Percentiles rank a stretch among this genome's conserved stretches.
Evolutionary conservation across 2,888 invertebrate species (phyloP).

Genomic region (Stenoptilia bipunctidactyla): DNA sequence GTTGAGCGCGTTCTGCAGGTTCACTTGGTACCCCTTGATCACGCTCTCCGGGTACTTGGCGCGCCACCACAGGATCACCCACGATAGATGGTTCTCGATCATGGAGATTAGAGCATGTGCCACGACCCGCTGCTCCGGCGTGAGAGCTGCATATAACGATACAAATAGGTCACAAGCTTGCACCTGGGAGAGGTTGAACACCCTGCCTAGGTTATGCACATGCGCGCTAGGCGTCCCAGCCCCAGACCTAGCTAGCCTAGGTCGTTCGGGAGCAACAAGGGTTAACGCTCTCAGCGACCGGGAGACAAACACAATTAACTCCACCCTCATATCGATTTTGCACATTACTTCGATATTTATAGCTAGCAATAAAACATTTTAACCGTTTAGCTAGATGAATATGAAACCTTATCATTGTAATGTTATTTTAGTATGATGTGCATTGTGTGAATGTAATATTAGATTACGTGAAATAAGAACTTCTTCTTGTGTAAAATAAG

Average conservation of each 20-base stretch:
- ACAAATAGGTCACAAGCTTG: conserved; percentile 20
- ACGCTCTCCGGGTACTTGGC: conserved; percentile 92
- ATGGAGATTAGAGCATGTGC: conserved; percentile 94
- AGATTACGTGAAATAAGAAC: no score
- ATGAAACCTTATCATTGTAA: no score
- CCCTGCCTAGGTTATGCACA: conserved; percentile 29
- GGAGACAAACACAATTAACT: not conserved
- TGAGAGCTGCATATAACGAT: conserved; percentile 67
- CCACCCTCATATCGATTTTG: conserved; percentile 1
- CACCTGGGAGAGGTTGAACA: conserved; percentile 2
- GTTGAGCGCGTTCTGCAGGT: conserved; percentile 89
- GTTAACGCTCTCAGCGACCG: not conserved
- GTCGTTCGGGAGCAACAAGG: not conserved
- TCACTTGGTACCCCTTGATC: conserved; percentile 91
- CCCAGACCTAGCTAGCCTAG: conserved; percentile 2
- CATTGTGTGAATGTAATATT: no score
- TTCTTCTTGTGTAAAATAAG: no score
- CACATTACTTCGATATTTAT: conserved; percentile 1
- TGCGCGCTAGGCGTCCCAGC: conserved; percentile 31
- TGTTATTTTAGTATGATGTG: no score
- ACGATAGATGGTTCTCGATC: conserved; percentile 94
- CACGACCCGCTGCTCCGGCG: conserved; percentile 87
- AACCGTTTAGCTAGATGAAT: no score
- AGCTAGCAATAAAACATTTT: no score
- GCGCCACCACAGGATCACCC: conserved; percentile 94